Conservation (phyloP, 1,140 invertebrate genomes). For the Orius insidiosus region DNA sequence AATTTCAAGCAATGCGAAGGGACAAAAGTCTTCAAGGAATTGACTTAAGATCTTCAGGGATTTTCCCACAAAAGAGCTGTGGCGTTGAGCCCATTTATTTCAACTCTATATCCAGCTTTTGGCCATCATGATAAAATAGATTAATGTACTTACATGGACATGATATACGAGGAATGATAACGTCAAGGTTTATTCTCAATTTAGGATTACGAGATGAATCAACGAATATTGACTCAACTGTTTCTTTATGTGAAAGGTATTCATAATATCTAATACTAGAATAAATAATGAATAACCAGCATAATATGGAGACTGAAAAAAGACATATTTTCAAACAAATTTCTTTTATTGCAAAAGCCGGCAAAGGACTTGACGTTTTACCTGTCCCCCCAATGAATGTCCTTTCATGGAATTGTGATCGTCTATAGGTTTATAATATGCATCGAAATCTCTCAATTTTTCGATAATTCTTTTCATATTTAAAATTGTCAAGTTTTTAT, state of each 20-base stretch:
- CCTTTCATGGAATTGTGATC: slow-evolving; percentile 74
- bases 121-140: too few species aligned
- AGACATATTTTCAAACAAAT: too few species aligned
- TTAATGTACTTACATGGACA: slow-evolving; percentile 90
- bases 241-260: slow-evolving; percentile 60
- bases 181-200: slow-evolving; percentile 85
- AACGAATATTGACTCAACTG: slow-evolving; percentile 89
- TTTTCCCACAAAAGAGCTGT: too few species aligned
- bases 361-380: slow-evolving; percentile 28
- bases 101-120: too few species aligned
- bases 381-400: slow-evolving; percentile 85
- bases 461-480: slow-evolving; percentile 24
- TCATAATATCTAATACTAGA: slow-evolving; percentile 75
- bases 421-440: slow-evolving; percentile 89
- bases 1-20: too few species aligned
- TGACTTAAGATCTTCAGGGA: too few species aligned
- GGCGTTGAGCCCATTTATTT: too few species aligned
- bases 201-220: slow-evolving; percentile 87
- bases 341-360: not conserved
- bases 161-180: slow-evolving; percentile 70
- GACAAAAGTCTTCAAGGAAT: too few species aligned
- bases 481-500: too few species aligned
- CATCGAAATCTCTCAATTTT: slow-evolving; percentile 59
- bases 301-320: slow-evolving; percentile 83
- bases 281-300: slow-evolving; percentile 62